Evolutionary conservation across 2,797 vertebrate species (phyloP).

Genomic region (Natrix natrix): DNA sequence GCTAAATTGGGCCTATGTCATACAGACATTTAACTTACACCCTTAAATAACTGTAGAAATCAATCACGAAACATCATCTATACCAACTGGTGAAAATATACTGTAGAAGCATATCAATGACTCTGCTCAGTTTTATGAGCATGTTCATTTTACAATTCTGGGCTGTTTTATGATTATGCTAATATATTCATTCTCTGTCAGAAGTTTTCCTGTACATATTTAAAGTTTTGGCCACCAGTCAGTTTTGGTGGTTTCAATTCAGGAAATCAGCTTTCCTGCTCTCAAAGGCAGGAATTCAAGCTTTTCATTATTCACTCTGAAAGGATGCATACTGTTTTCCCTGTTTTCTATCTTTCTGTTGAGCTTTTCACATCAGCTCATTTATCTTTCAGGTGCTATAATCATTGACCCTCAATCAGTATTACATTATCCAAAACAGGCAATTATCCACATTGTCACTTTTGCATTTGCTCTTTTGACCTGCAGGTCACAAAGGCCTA

Average conservation of each 20-base stretch:
- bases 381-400: slow-evolving; percentile 83
- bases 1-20: not conserved
- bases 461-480: slow-evolving; percentile 90
- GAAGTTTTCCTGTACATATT: slow-evolving; percentile 59
- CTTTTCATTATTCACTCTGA: slow-evolving; percentile 52
- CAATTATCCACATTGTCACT: slow-evolving; percentile 98
- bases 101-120: not conserved
- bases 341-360: slow-evolving; percentile 67
- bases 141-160: not conserved
- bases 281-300: slow-evolving; percentile 44
- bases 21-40: slow-evolving; percentile 20
- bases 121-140: not conserved
- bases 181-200: slow-evolving; percentile 68
- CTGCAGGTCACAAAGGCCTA: slow-evolving; percentile 81
- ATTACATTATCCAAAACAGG: slow-evolving; percentile 90
- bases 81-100: fast-evolving
- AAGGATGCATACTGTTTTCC: slow-evolving; percentile 60
- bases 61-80: not conserved
- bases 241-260: slow-evolving; percentile 53
- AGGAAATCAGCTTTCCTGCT: slow-evolving; percentile 64
- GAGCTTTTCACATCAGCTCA: slow-evolving; percentile 74
- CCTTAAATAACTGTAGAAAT: not conserved
- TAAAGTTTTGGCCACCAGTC: slow-evolving; percentile 51
- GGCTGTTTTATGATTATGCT: slow-evolving; percentile 32
- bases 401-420: slow-evolving; percentile 91